Evolutionary conservation across 1,140 invertebrate species (phyloP).

Genomic region (Aleiodes sp.): DNA sequence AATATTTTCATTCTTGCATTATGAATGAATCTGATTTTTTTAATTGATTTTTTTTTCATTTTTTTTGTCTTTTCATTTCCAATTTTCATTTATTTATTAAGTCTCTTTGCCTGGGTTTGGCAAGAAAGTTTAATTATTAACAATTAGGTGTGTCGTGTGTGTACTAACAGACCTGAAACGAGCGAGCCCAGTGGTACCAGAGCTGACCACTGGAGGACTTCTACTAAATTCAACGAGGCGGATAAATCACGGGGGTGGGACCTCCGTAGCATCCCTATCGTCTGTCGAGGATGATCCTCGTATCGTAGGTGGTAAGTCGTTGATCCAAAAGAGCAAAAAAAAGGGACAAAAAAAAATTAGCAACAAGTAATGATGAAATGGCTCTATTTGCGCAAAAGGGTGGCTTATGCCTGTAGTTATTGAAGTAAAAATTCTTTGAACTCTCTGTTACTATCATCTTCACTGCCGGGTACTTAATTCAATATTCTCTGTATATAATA

Average conservation of each 20-base stretch:
- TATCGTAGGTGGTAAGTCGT: slow-evolving; percentile 66
- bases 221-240: slow-evolving; percentile 63
- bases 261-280: slow-evolving; percentile 61
- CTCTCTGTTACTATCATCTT: no score
- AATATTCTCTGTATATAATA: no score
- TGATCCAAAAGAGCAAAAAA: slow-evolving; percentile 11
- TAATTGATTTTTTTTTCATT: not conserved
- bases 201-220: slow-evolving; percentile 67
- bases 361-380: no score
- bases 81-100: not conserved
- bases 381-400: no score
- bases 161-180: slow-evolving; percentile 67
- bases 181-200: slow-evolving; percentile 66
- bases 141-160: slow-evolving; percentile 46
- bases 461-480: no score
- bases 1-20: slow-evolving; percentile 19
- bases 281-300: slow-evolving; percentile 69
- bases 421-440: no score
- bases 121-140: slow-evolving; percentile 21
- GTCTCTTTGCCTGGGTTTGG: slow-evolving; percentile 24
- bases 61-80: not conserved
- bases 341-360: no score
- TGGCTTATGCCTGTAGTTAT: no score
- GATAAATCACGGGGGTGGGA: slow-evolving; percentile 59
- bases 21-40: no score